Evolutionary conservation across 2,113 vertebrate species (phyloP), one percentile per base, ranked within the genome.

Genomic region (Erpornis zantholeuca): DNA sequence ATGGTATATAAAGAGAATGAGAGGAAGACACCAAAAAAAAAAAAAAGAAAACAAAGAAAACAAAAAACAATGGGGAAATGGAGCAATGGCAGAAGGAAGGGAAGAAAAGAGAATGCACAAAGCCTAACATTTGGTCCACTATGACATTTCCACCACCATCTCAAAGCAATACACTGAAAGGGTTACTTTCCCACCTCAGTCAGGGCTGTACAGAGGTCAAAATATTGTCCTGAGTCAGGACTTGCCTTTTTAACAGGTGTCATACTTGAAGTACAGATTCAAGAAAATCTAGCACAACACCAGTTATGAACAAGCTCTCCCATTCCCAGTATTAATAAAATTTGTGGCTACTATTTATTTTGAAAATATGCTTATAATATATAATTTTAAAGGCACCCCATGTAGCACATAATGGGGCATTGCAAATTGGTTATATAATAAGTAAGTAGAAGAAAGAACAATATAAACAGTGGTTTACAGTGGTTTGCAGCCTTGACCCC

Each of bases 391-490:
- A 90, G 90, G 82, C 64, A 86, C 56, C 70, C 66, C 57, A 66
- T 4, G 23, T 36, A 78, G 76, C 68, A 86, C 44, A 61, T 88
- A 91, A 93, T 86, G 76, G 79, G 76, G 54, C 42, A 38, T 29
- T 88, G 68, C 50, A 94, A 92, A 94, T 35, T 75, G 71, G 79
- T 93, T 96, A 94, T 75, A 78, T 91, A 96, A 90, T 77, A 94
- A 95, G 61, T 33, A 88, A 92, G 93, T 65, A 87, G 79, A 85
- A 88, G 87, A 94, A 92, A 85, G 85, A 97, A 95, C 93, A 92
- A 88, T 60, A 95, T 93, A 93, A 96, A 87, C 75, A 92, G 90
- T 95, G 92, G 94, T 94, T 97, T 94, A 87, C 75, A 92, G 90
- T 95, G 92, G 94, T 94, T 97, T 94, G 75, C 66, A 95, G 93